phyloP scores from a whole-genome alignment of 1,140 invertebrate species.

The Chymomyza costata region DNA sequence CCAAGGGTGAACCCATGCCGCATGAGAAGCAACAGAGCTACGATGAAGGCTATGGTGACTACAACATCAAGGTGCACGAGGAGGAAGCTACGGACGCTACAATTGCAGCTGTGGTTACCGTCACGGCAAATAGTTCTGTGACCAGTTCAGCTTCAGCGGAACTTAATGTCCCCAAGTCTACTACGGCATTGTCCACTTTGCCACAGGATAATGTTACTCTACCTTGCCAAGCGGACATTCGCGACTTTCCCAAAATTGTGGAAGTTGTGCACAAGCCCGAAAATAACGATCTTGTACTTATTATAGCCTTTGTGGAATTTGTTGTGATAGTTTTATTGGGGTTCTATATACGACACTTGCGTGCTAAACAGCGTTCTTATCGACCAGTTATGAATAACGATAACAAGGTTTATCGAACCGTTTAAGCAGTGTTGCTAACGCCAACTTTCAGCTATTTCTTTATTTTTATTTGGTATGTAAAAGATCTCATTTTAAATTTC shows the following conservation, averaged over 20 bases:
- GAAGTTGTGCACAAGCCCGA: slow-evolving; percentile 20
- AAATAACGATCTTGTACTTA: not conserved
- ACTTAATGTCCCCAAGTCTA: slow-evolving; percentile 2
- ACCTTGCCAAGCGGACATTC: slow-evolving; percentile 16
- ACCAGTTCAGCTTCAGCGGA: slow-evolving; percentile 4
- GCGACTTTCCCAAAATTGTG: slow-evolving; percentile 45
- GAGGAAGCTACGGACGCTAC: slow-evolving; percentile 7
- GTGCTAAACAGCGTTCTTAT: slow-evolving; percentile 67
- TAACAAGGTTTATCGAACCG: slow-evolving; percentile 67
- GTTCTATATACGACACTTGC: slow-evolving; percentile 42
- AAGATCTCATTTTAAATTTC: slow-evolving; percentile 69
- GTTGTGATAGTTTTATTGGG: slow-evolving; percentile 2
- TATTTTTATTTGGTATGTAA: slow-evolving; percentile 56
- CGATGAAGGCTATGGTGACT: slow-evolving; percentile 28
- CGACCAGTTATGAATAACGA: slow-evolving; percentile 64
- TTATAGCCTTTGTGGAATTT: slow-evolving; percentile 17
- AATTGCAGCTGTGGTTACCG: slow-evolving; percentile 8
- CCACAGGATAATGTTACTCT: not conserved
- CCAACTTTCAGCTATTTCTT: slow-evolving; percentile 18
- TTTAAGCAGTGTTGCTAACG: slow-evolving; percentile 26
- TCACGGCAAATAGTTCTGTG: not conserved
- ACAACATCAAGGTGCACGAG: slow-evolving; percentile 19
- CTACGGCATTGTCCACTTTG: slow-evolving; percentile 1
- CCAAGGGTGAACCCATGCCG: slow-evolving; percentile 53
- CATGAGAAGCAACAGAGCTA: slow-evolving; percentile 22